A percentile compares a stretch with the other conserved stretches of the same genome.
Evolutionary conservation across 2,888 invertebrate genomes (phyloP).

Genomic region (Cryptus viduatorius): DNA sequence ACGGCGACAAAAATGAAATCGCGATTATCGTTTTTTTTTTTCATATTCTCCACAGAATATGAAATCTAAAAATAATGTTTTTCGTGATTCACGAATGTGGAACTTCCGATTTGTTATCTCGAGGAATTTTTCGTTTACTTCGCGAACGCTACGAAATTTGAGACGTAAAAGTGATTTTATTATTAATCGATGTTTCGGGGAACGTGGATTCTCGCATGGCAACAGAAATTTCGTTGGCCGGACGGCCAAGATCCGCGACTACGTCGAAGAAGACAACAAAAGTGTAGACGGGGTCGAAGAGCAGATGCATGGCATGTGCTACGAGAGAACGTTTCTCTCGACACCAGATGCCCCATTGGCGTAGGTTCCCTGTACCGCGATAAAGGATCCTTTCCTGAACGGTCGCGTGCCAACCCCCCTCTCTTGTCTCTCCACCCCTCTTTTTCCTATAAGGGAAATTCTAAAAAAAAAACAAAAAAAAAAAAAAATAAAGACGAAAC

Average conservation of each 20-base stretch:
- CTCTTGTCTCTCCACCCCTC: neutral
- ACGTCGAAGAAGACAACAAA: constrained; percentile 80
- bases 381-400: constrained; percentile 63
- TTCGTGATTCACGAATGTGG: too few species aligned
- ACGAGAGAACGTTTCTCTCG: constrained; percentile 64
- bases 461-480: neutral
- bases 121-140: too few species aligned
- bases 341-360: constrained; percentile 83
- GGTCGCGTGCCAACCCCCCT: constrained; percentile 63
- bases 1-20: too few species aligned
- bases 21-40: too few species aligned
- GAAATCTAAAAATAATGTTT: too few species aligned
- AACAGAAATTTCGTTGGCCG: constrained; percentile 78
- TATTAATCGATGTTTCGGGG: constrained; percentile 18
- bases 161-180: constrained; percentile 10
- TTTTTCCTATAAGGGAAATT: too few species aligned
- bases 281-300: constrained; percentile 78
- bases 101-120: too few species aligned
- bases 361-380: constrained; percentile 72
- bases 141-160: neutral
- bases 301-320: constrained; percentile 85
- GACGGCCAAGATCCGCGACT: constrained; percentile 70
- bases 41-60: too few species aligned
- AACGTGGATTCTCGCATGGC: constrained; percentile 72
- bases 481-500: neutral